phyloP scores from a whole-genome alignment of 2,888 invertebrate genomes.

The Campoletis raptor region DNA sequence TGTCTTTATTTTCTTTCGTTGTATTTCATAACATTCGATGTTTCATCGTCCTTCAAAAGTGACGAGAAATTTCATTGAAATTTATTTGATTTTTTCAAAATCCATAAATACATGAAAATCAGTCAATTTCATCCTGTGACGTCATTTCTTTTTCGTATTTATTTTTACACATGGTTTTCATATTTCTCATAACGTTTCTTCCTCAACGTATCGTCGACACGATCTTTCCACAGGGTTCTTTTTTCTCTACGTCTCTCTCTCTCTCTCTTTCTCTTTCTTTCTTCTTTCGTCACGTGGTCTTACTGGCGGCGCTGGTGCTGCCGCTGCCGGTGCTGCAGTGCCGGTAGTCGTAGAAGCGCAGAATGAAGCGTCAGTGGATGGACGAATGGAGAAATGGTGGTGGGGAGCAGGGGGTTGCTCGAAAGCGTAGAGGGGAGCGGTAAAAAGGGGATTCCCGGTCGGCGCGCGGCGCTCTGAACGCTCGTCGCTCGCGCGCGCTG shows the following conservation, averaged over 20 bases:
- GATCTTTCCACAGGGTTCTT: slow-evolving; percentile 2
- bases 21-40: neutral
- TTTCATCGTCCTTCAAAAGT: neutral
- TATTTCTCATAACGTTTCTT: neutral
- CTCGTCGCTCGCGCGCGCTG: slow-evolving; percentile 55
- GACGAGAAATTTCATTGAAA: too few relatives aligned
- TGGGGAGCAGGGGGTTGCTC: neutral
- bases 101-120: neutral
- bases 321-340: slow-evolving; percentile 29
- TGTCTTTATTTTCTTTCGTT: neutral
- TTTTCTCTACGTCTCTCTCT: neutral
- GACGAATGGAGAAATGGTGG: neutral
- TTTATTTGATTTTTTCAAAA: neutral
- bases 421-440: slow-evolving; percentile 25
- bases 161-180: too few relatives aligned
- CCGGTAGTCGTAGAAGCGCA: slow-evolving; percentile 33
- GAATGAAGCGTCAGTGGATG: slow-evolving; percentile 33
- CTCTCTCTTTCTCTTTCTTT: slow-evolving; percentile 8
- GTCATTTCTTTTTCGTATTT: neutral
- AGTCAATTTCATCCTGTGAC: neutral
- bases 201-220: neutral
- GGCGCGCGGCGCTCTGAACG: slow-evolving; percentile 61
- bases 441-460: slow-evolving; percentile 61
- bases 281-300: slow-evolving; percentile 55
- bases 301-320: slow-evolving; percentile 40